These are phyloP conservation scores for Laticauda laticaudata DNA, from an alignment of 2,113 vertebrate species.

Conservation along the genomic window DNA sequence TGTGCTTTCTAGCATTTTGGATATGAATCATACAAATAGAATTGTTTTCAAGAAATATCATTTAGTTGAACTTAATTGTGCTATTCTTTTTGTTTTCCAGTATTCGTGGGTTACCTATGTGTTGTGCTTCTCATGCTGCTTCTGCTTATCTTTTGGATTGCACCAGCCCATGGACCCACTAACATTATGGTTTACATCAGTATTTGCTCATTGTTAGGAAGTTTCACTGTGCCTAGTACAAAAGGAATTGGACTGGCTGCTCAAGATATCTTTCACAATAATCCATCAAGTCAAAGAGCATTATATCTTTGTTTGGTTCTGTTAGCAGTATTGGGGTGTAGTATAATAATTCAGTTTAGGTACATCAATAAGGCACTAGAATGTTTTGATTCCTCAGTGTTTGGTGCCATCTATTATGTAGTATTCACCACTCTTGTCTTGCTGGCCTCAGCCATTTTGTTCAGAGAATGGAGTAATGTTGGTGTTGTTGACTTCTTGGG, in stretches of 20 bases:
- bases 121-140: slow-evolving; percentile 84
- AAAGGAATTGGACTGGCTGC: slow-evolving; percentile 93
- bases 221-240: slow-evolving; percentile 93
- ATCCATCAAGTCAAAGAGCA: slow-evolving; percentile 73
- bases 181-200: slow-evolving; percentile 94
- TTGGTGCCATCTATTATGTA: slow-evolving; percentile 94
- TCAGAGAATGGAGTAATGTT: slow-evolving; percentile 89
- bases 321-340: slow-evolving; percentile 81
- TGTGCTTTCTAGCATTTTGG: background rate
- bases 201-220: slow-evolving; percentile 94
- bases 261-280: slow-evolving; percentile 80
- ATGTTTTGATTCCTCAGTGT: slow-evolving; percentile 86
- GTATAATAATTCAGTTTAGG: slow-evolving; percentile 91
- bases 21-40: background rate
- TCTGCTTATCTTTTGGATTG: slow-evolving; percentile 86
- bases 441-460: slow-evolving; percentile 88
- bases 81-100: slow-evolving; percentile 72
- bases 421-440: slow-evolving; percentile 88
- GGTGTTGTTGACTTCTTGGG: slow-evolving; percentile 83
- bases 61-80: background rate
- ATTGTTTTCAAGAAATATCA: background rate
- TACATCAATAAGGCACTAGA: slow-evolving; percentile 95
- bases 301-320: slow-evolving; percentile 82
- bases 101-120: slow-evolving; percentile 83
- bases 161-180: slow-evolving; percentile 84